Evolutionary conservation across 2,888 invertebrate genomes (phyloP).

Genomic region (Himalopsyche tibetana): DNA sequence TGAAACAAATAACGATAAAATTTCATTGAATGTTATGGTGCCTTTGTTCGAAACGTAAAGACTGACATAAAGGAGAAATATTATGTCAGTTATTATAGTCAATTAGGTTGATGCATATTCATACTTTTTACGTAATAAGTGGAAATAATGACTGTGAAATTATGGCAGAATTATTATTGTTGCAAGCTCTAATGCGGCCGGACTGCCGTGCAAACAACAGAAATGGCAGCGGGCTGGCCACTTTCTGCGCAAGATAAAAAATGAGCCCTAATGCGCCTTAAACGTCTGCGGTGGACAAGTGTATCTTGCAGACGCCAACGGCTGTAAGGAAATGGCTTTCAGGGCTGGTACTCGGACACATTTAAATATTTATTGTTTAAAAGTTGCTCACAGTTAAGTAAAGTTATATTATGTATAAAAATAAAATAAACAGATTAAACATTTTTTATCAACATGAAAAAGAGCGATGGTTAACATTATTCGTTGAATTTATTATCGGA

Average conservation of each 20-base stretch:
- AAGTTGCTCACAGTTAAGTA: too few species aligned
- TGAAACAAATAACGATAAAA: too few species aligned
- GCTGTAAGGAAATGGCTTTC: constrained; percentile 41
- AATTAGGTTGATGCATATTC: background rate
- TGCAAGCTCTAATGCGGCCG: constrained; percentile 18
- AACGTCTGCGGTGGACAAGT: constrained; percentile 60
- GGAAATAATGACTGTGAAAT: background rate
- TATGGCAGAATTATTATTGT: background rate
- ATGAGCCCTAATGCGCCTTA: constrained; percentile 57
- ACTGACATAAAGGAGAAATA: too few species aligned
- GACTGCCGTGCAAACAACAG: constrained; percentile 47
- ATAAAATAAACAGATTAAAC: too few species aligned
- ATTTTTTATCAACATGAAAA: too few species aligned
- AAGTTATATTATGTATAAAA: too few species aligned
- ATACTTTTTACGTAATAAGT: background rate
- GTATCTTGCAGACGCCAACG: constrained; percentile 51
- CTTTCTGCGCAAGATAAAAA: constrained; percentile 44
- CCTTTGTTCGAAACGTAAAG: too few species aligned
- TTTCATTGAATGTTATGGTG: too few species aligned
- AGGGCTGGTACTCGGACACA: background rate
- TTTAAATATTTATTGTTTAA: too few species aligned
- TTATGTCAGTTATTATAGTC: background rate
- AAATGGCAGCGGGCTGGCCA: constrained; percentile 12
- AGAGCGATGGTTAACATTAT: too few species aligned
- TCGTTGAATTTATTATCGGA: too few species aligned